A percentile compares a stretch with the other conserved stretches of the same genome.
Conservation (phyloP, 35 echinoderm and acorn worm species). For the Patiria miniata region DNA sequence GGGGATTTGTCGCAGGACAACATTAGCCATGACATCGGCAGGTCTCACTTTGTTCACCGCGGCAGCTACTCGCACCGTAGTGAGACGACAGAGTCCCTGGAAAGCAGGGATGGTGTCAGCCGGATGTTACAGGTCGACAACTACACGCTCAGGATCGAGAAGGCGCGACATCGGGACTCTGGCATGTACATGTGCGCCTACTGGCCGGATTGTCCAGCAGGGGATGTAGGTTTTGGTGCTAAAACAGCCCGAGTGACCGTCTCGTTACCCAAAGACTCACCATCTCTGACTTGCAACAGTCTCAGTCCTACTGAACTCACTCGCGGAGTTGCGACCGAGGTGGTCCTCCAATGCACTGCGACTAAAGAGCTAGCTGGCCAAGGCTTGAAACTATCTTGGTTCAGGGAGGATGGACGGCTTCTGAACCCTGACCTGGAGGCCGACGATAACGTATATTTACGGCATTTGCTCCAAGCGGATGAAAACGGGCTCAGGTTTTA, state of each 20-base stretch:
- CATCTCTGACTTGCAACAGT: too few relatives aligned
- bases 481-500: background rate
- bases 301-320: too few relatives aligned
- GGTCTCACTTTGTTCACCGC: background rate
- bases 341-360: too few relatives aligned
- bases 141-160: background rate
- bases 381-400: too few relatives aligned
- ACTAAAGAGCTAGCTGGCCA: too few relatives aligned
- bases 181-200: constrained; percentile 3
- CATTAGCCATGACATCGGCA: constrained; percentile 2
- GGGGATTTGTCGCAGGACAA: background rate
- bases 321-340: too few relatives aligned
- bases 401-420: too few relatives aligned
- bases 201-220: background rate
- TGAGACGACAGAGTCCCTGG: background rate
- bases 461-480: background rate
- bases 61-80: background rate
- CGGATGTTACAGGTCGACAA: background rate
- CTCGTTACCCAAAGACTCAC: background rate
- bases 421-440: too few relatives aligned
- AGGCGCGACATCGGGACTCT: background rate
- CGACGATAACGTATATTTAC: too few relatives aligned
- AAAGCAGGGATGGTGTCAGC: background rate
- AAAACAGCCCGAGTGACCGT: background rate
- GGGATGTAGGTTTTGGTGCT: background rate